Evolutionary conservation across 2,113 vertebrate species (phyloP).

Genomic region (Mesoclemmys tuberculata): DNA sequence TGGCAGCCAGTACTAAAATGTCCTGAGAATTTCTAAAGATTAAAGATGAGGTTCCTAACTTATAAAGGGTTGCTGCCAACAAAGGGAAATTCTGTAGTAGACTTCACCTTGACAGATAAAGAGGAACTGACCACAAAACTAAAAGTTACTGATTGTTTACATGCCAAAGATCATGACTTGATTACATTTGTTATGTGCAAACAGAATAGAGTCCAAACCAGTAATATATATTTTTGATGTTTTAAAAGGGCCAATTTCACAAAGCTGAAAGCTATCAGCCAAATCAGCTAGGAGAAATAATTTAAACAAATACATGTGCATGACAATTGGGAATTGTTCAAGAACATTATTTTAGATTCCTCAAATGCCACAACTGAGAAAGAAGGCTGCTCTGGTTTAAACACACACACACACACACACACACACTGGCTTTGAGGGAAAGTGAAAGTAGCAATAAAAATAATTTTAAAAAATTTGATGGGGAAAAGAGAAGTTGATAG

Average conservation of each 20-base stretch:
- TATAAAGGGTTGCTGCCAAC: conserved; percentile 55
- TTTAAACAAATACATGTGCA: conserved; percentile 31
- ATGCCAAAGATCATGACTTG: conserved; percentile 29
- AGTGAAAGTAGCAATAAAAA: background rate
- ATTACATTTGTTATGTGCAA: background rate
- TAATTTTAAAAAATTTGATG: background rate
- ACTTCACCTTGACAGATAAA: conserved; percentile 18
- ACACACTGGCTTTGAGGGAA: background rate
- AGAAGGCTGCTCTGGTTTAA: background rate
- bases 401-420: background rate
- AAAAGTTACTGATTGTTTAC: conserved; percentile 38
- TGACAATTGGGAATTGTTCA: conserved; percentile 25
- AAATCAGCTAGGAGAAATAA: background rate
- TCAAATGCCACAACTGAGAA: conserved; percentile 15
- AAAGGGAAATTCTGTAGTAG: conserved; percentile 64
- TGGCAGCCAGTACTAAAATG: conserved; percentile 68
- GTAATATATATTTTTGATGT: background rate
- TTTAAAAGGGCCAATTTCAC: background rate
- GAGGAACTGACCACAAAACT: conserved; percentile 51
- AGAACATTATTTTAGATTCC: background rate
- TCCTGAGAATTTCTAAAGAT: conserved; percentile 72
- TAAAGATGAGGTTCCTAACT: conserved; percentile 72
- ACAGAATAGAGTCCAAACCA: background rate
- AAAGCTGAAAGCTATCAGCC: background rate
- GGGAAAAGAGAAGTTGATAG: background rate